Evolutionary conservation across 2,113 vertebrate genomes (phyloP).

Genomic region (Rostratula benghalensis): DNA sequence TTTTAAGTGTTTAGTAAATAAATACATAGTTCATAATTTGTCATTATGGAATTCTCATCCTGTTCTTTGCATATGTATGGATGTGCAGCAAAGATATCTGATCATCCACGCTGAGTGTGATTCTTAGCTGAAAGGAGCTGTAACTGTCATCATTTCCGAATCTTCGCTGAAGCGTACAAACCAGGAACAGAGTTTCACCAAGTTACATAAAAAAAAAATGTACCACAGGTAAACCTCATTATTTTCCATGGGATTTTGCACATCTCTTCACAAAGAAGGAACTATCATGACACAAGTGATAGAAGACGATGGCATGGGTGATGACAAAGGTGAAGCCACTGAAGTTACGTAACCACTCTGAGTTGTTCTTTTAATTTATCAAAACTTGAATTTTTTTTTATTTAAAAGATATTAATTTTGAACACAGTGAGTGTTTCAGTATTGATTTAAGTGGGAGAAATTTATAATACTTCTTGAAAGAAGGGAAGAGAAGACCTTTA

Average conservation of each 20-base stretch:
- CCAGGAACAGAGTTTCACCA: background rate
- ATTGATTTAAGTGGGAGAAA: background rate
- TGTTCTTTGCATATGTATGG: background rate
- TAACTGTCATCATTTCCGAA: background rate
- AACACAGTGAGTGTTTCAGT: background rate
- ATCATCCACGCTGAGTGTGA: background rate
- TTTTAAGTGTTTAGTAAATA: background rate
- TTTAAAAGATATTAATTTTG: background rate
- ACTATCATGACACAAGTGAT: background rate
- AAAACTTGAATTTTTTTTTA: background rate
- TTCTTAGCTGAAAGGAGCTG: background rate
- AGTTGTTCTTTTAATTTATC: background rate
- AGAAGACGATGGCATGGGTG: background rate
- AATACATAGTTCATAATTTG: background rate
- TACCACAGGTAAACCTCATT: background rate
- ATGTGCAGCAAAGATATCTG: background rate
- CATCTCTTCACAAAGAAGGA: background rate
- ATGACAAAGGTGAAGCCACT: background rate
- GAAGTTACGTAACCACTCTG: background rate
- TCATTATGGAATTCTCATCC: background rate
- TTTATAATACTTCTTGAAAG: background rate
- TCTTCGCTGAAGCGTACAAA: background rate
- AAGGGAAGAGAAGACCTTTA: background rate
- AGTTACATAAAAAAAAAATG: background rate
- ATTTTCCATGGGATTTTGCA: background rate